Conservation (phyloP, 2,113 vertebrate species). For the Peromyscus polionotus region DNA sequence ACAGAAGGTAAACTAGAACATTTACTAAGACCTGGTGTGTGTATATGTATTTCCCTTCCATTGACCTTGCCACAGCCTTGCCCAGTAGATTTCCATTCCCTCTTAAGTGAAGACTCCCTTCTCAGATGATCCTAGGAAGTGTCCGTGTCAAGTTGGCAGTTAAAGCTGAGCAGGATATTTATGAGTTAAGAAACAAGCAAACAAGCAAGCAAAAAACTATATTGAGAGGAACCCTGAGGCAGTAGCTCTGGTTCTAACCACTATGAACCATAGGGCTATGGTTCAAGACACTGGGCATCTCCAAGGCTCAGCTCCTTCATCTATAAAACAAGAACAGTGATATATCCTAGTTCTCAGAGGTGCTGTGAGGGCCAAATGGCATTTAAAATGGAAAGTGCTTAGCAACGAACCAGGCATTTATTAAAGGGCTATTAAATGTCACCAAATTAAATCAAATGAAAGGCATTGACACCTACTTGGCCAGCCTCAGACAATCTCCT, state of each 20-base stretch:
- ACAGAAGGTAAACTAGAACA: neutral
- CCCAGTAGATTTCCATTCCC: neutral
- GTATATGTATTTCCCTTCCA: neutral
- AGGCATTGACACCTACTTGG: neutral
- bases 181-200: slow-evolving; percentile 75
- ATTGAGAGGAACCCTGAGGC: neutral
- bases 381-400: slow-evolving; percentile 26
- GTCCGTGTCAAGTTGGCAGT: neutral
- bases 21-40: neutral
- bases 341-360: neutral
- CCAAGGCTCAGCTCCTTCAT: neutral
- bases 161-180: neutral
- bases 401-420: slow-evolving; percentile 33
- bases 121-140: neutral
- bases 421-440: slow-evolving; percentile 51
- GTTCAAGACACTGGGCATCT: neutral
- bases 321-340: neutral
- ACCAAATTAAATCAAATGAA: slow-evolving; percentile 51
- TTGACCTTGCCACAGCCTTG: neutral
- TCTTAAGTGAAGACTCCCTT: neutral
- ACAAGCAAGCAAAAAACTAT: neutral
- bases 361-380: neutral
- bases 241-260: neutral
- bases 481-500: neutral
- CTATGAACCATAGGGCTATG: neutral